Conservation (phyloP, 2,113 vertebrate species). For the Axis porcinus region DNA sequence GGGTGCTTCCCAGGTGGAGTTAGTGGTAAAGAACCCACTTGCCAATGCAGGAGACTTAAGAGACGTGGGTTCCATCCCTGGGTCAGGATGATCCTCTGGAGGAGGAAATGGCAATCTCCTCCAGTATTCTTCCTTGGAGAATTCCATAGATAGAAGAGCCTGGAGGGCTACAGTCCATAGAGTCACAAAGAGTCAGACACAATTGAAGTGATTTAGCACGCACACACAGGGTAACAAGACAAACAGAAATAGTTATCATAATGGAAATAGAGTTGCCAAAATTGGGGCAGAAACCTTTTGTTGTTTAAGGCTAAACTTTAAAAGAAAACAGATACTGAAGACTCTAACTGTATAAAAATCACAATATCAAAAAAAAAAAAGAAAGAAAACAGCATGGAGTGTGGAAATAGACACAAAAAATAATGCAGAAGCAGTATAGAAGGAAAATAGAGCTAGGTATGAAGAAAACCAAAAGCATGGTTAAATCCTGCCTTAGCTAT, state of each 20-base stretch:
- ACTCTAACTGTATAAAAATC: not conserved
- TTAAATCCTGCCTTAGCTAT: not conserved
- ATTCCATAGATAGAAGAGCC: not conserved
- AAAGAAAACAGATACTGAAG: not conserved
- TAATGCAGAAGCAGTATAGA: not conserved
- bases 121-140: not conserved
- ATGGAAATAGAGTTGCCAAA: not conserved
- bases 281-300: not conserved
- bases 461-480: not conserved
- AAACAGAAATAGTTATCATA: not conserved
- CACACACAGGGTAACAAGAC: not conserved
- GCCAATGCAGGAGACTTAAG: not conserved
- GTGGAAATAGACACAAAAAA: not conserved
- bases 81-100: not conserved
- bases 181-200: not conserved
- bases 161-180: not conserved
- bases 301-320: slow-evolving; percentile 15
- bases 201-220: not conserved
- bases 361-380: not conserved
- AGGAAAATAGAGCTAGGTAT: not conserved
- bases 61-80: not conserved
- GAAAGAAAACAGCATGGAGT: not conserved
- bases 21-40: not conserved
- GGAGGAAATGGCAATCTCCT: not conserved
- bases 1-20: not conserved